Evolutionary conservation across 2,888 invertebrate genomes (phyloP), one percentile per base, ranked within the genome.

Genomic region (Ichneumon xanthorius): DNA sequence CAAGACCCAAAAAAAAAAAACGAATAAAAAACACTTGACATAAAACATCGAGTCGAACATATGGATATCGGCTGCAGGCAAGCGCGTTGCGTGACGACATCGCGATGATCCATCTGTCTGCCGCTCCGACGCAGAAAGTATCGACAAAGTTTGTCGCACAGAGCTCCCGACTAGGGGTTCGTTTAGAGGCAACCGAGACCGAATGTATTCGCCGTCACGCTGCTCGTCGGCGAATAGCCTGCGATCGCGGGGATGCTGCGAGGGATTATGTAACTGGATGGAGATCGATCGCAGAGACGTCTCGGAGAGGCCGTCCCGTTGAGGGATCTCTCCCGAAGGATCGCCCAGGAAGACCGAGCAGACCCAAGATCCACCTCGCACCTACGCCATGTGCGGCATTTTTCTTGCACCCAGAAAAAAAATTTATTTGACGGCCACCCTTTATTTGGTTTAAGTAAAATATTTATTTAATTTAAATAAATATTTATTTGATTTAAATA

Each of bases 271-370:
- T 40, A 72, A 16, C n/a, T 26, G 6, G 14, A 48, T 48, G 45
- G 45, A 48, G 48, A 75, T 63, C 63, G 73, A 73, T 61, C 14
- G 58, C 45, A n/a, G 61, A 45, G 45, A 61, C 22, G 50, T 71
- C 2, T 53, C 50, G 19, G 11, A 37, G 9, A 37, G 9, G 37
- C 9, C 7, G 37, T 40, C 40, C 40, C 40, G 55, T 55, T 55
- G 55, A 55, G 55, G 19, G 55, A 55, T 55, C 9, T 19, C 19
- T 55, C 22, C 19, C n/a, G 55, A 26, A 26, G 58, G 58, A 58
- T 58, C 58, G 11, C 22, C 11, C 3, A 22, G 26, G 22, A 22
- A 11, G 9, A 11, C 58, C 22, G 14, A 48, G 1, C 14, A 16
- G 45, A 16, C 4, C 3, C 45, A 16, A 4, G 4, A 48, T 48